These are phyloP conservation scores for Labia minor DNA, from an alignment of 2,888 invertebrate species.

Conservation along the genomic window DNA sequence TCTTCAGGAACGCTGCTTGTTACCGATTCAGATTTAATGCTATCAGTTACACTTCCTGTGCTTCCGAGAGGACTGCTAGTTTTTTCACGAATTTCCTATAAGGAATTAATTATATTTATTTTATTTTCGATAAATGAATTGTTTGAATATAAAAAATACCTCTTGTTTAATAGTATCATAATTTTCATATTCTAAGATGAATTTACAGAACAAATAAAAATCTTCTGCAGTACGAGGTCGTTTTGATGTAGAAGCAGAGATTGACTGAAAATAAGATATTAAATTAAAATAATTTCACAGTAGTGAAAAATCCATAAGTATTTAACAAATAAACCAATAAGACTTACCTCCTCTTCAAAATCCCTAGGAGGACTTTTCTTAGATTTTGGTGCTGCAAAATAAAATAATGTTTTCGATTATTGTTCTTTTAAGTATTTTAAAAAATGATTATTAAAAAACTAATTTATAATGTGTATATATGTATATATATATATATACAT, in stretches of 20 bases:
- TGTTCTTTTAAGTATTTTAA: too few species aligned
- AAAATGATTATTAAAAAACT: too few species aligned
- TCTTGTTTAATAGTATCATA: conserved; percentile 39
- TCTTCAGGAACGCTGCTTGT: conserved; percentile 28
- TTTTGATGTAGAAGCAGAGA: conserved; percentile 24
- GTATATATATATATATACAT: too few species aligned
- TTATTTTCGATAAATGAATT: too few species aligned
- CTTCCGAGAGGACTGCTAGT: conserved; percentile 40
- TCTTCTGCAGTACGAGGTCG: conserved; percentile 42
- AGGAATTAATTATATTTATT: not conserved
- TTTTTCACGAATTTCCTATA: conserved; percentile 31
- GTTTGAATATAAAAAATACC: conserved; percentile 30
- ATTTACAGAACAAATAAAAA: conserved; percentile 44
- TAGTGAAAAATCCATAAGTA: not conserved
- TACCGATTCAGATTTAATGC: conserved; percentile 32
- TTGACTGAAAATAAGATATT: conserved; percentile 16
- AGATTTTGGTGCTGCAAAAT: conserved; percentile 18
- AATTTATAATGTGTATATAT: too few species aligned
- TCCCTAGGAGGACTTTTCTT: conserved; percentile 15
- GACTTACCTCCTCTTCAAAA: conserved; percentile 18
- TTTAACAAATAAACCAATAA: not conserved
- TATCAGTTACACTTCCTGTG: conserved; percentile 38
- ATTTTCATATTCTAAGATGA: conserved; percentile 44
- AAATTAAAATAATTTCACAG: not conserved
- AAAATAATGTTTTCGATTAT: not conserved